A percentile compares a stretch with the other conserved stretches of the same genome.
phyloP scores from a whole-genome alignment of 2,113 vertebrate genomes.

The Myotis lucifugus region DNA sequence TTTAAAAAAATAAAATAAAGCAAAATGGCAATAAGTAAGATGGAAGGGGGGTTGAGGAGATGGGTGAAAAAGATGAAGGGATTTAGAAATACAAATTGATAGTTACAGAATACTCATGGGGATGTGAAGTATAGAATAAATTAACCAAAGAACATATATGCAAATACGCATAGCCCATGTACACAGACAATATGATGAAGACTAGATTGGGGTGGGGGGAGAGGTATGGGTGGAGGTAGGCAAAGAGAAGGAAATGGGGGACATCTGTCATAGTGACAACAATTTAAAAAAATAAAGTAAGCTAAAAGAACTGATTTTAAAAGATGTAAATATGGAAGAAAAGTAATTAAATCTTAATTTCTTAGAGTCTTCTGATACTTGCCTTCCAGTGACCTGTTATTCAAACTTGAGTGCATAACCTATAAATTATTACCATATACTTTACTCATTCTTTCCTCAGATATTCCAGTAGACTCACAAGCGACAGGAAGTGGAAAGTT shows the following conservation, averaged over 20 bases:
- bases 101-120: too few species aligned
- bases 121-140: neutral
- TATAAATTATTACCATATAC: neutral
- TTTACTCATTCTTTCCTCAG: neutral
- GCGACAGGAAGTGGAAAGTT: neutral
- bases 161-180: neutral
- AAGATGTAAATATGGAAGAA: neutral
- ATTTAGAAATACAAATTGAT: too few species aligned
- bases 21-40: too few species aligned
- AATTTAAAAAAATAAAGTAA: neutral
- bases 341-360: neutral
- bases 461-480: neutral
- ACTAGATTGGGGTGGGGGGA: too few species aligned
- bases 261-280: neutral
- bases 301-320: neutral
- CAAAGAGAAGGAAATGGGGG: neutral
- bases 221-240: neutral
- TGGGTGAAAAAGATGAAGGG: too few species aligned
- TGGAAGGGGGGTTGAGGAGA: too few species aligned
- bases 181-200: neutral
- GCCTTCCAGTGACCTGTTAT: neutral
- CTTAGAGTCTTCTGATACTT: neutral
- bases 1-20: too few species aligned
- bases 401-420: neutral
- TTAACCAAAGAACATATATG: neutral